Percentiles rank a stretch among this genome's conserved stretches.
These are phyloP conservation scores for Aspidiotus rigidus DNA, from an alignment of 2,888 invertebrate genomes.

Conservation along the genomic window DNA sequence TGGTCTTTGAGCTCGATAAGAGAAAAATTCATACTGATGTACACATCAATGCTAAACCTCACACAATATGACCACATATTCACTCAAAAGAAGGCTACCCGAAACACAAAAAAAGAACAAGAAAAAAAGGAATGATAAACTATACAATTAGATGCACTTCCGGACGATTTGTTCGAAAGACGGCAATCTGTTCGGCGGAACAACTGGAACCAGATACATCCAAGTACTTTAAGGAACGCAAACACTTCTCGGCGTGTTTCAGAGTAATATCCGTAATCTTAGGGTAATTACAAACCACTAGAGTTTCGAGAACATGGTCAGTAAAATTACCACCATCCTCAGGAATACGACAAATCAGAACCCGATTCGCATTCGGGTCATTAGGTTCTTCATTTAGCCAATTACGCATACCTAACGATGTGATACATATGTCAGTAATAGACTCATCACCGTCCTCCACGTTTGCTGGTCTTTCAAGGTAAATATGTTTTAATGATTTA, in stretches of 20 bases:
- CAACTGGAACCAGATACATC: constrained; percentile 61
- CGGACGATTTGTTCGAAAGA: constrained; percentile 44
- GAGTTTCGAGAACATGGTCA: constrained; percentile 43
- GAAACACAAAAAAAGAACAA: too few species aligned
- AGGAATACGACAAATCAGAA: constrained; percentile 43
- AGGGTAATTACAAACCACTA: constrained; percentile 53
- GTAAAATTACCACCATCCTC: constrained; percentile 37
- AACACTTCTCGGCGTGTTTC: constrained; percentile 52
- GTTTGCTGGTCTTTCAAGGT: constrained; percentile 46
- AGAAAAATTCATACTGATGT: too few species aligned
- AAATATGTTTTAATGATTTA: constrained; percentile 47
- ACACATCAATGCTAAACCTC: too few species aligned
- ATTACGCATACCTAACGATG: constrained; percentile 36
- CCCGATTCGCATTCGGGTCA: constrained; percentile 38
- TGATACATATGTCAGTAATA: constrained; percentile 38
- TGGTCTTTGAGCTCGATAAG: too few species aligned
- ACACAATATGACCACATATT: too few species aligned
- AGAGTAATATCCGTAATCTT: constrained; percentile 56
- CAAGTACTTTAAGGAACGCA: constrained; percentile 50
- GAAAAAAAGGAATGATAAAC: too few species aligned
- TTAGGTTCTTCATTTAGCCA: not conserved
- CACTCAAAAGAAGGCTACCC: too few species aligned
- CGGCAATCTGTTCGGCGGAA: constrained; percentile 51
- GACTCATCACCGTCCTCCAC: constrained; percentile 28
- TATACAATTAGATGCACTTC: constrained; percentile 34